phyloP scores from a whole-genome alignment of 2,888 invertebrate genomes.

The Lysandra coridon region DNA sequence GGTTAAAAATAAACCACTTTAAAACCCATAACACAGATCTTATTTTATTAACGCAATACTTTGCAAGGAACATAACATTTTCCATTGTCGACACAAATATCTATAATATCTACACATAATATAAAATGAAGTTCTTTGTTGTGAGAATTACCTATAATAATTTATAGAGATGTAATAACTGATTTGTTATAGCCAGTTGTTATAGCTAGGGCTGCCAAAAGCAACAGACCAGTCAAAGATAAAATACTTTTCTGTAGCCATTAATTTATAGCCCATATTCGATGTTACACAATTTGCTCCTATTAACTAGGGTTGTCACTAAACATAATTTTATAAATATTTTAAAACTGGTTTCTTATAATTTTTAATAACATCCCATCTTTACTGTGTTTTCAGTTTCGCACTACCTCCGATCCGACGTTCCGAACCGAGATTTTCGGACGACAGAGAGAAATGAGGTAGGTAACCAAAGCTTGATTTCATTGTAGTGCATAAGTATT shows the following conservation, averaged over 20 bases:
- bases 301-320: neutral
- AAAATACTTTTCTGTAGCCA: neutral
- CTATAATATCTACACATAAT: neutral
- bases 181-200: neutral
- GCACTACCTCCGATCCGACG: no score
- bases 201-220: neutral
- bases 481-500: no score
- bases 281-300: slow-evolving; percentile 1
- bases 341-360: neutral
- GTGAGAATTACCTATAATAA: neutral
- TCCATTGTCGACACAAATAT: neutral
- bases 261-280: slow-evolving; percentile 7
- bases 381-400: neutral
- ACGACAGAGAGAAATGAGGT: no score
- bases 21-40: no score
- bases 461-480: no score
- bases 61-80: no score
- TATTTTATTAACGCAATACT: neutral
- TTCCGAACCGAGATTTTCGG: no score
- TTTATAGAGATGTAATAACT: neutral
- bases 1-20: no score
- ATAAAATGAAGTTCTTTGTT: neutral
- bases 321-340: neutral
- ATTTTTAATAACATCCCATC: neutral
- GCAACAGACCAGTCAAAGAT: neutral